phyloP scores from a whole-genome alignment of 1,140 invertebrate genomes.

The Sinonovacula constricta region DNA sequence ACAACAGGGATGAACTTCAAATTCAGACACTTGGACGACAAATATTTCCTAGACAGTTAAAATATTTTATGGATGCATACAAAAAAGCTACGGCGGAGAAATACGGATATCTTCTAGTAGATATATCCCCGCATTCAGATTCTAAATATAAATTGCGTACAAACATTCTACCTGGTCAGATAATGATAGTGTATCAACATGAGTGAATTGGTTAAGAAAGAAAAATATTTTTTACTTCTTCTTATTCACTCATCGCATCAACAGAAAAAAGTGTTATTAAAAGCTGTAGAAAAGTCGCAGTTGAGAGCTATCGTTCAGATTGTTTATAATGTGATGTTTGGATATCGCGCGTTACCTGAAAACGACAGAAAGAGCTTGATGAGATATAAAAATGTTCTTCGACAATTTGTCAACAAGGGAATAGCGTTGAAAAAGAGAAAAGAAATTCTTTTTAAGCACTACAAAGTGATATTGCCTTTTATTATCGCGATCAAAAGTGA shows the following conservation, averaged over 20 bases:
- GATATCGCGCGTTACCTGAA: neutral
- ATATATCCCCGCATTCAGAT: conserved; percentile 24
- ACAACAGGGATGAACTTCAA: conserved; percentile 23
- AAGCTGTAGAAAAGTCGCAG: conserved; percentile 3
- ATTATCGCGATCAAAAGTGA: conserved; percentile 7
- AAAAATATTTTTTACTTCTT: conserved; percentile 6
- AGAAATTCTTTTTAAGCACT: conserved; percentile 14
- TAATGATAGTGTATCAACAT: conserved; percentile 22
- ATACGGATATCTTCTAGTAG: conserved; percentile 17
- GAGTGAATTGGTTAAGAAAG: conserved; percentile 13
- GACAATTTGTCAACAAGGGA: conserved; percentile 23
- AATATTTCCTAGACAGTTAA: conserved; percentile 26
- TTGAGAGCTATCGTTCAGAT: conserved; percentile 1
- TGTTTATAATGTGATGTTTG: conserved; percentile 6
- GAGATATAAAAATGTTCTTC: neutral
- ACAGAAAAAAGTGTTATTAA: conserved; percentile 2
- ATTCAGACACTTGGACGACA: conserved; percentile 23
- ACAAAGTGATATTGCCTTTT: conserved; percentile 14
- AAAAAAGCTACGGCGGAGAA: conserved; percentile 32
- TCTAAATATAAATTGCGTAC: conserved; percentile 31
- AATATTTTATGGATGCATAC: conserved; percentile 41
- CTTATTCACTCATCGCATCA: neutral
- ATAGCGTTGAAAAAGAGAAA: conserved; percentile 21
- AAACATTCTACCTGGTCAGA: conserved; percentile 35
- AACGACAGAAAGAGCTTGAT: neutral